Evolutionary conservation across 53 echinoderm and acorn worm genomes (phyloP).

Genomic region (Luidia sarsii): DNA sequence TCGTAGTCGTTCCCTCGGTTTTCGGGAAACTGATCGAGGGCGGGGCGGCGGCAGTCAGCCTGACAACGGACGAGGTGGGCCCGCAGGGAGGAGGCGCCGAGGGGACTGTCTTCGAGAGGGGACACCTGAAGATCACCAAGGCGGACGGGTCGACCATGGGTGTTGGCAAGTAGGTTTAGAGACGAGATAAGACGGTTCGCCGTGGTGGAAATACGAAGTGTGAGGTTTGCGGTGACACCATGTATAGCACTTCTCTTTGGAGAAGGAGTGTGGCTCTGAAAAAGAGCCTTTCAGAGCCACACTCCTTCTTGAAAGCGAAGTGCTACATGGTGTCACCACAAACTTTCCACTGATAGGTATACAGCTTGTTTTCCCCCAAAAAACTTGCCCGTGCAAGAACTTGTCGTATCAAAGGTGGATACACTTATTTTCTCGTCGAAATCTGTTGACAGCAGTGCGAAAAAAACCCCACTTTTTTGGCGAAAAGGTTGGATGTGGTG

Average conservation of each 20-base stretch:
- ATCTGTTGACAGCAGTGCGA: too few relatives aligned
- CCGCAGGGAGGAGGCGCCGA: constrained; percentile 7
- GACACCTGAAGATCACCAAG: constrained; percentile 14
- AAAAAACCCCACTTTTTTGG: too few relatives aligned
- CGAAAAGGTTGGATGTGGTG: too few relatives aligned
- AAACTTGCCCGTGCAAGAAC: too few relatives aligned
- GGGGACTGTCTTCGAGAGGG: constrained; percentile 25
- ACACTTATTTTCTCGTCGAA: not conserved
- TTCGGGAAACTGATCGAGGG: not conserved
- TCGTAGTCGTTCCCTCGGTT: not conserved
- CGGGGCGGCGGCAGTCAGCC: not conserved
- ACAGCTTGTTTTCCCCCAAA: not conserved
- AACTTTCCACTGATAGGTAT: too few relatives aligned
- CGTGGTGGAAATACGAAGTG: not conserved
- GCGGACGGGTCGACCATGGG: not conserved
- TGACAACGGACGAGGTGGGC: constrained; percentile 23
- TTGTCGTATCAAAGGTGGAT: too few relatives aligned
- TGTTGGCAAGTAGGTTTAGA: constrained; percentile 25
- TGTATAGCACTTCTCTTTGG: too few relatives aligned
- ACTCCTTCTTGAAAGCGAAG: too few relatives aligned
- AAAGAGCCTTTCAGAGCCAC: too few relatives aligned
- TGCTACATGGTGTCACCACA: too few relatives aligned
- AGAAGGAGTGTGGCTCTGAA: too few relatives aligned
- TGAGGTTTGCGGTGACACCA: too few relatives aligned
- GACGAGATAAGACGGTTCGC: not conserved